Percentiles rank a stretch among this genome's conserved stretches.
phyloP scores from a whole-genome alignment of 2,888 invertebrate species.

The Bellardia pandia region DNA sequence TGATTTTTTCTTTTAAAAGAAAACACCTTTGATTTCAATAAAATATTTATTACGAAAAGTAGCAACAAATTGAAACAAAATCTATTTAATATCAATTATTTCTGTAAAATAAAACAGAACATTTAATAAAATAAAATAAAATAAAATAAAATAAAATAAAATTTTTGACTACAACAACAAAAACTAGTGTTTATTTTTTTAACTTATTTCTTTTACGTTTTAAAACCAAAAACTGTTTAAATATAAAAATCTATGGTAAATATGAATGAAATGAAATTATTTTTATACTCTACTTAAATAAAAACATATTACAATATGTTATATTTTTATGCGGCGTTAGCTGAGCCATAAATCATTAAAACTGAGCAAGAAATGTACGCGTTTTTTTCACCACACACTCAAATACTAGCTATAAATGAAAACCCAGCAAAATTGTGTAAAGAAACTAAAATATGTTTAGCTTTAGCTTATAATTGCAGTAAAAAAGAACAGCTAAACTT shows the following conservation, averaged over 20 bases:
- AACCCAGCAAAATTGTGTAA: not conserved
- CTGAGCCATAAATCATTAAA: slow-evolving; percentile 66
- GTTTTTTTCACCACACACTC: slow-evolving; percentile 7
- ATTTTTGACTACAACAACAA: slow-evolving; percentile 20
- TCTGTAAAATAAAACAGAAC: slow-evolving; percentile 40
- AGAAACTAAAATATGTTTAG: too few relatives aligned
- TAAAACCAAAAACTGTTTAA: slow-evolving; percentile 33
- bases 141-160: slow-evolving; percentile 33
- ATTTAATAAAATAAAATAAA: slow-evolving; percentile 35
- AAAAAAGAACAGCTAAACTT: too few relatives aligned
- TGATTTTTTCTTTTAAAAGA: slow-evolving; percentile 8
- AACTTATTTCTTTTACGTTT: not conserved
- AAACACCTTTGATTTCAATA: slow-evolving; percentile 1
- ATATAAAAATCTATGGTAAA: slow-evolving; percentile 36
- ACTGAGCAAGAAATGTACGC: not conserved
- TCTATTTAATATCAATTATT: slow-evolving; percentile 65
- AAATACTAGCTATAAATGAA: not conserved
- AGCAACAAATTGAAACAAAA: slow-evolving; percentile 25
- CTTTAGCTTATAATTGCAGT: too few relatives aligned
- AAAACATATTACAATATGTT: slow-evolving; percentile 61
- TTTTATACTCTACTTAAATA: slow-evolving; percentile 27
- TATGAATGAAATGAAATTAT: slow-evolving; percentile 43
- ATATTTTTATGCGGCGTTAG: slow-evolving; percentile 64
- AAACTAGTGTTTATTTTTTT: not conserved
- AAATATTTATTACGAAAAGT: not conserved